A percentile compares a stretch with the other conserved stretches of the same genome.
phyloP scores from a whole-genome alignment of 23 tunicate genomes.

The Trididemnum clinides region DNA sequence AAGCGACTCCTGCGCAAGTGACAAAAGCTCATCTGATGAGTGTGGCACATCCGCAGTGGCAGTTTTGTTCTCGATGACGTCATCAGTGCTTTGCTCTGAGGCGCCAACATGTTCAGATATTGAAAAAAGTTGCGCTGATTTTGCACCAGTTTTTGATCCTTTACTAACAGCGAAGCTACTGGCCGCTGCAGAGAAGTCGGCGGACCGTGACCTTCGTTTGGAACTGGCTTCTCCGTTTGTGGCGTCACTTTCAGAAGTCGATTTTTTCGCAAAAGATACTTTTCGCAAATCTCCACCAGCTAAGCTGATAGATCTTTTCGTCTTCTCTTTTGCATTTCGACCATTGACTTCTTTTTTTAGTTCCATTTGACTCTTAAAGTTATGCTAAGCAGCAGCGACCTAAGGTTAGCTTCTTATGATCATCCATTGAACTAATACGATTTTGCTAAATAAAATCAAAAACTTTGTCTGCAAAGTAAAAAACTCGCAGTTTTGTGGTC shows the following conservation, averaged over 20 bases:
- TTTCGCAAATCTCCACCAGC: background rate
- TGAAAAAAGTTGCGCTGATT: background rate
- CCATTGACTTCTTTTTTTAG: background rate
- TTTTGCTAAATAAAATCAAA: too few relatives aligned
- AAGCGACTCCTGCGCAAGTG: background rate
- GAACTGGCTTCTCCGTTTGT: background rate
- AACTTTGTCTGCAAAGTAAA: too few relatives aligned
- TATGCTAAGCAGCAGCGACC: too few relatives aligned
- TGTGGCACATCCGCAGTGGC: background rate
- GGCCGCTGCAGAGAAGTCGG: background rate
- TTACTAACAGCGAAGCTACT: background rate
- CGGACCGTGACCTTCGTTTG: background rate
- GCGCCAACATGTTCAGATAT: constrained; percentile 7
- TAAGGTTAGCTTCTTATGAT: background rate
- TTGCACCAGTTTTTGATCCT: background rate
- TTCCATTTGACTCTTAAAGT: too few relatives aligned
- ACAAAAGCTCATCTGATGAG: too few relatives aligned
- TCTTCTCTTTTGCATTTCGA: constrained; percentile 6
- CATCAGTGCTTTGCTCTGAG: background rate
- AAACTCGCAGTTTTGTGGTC: too few relatives aligned
- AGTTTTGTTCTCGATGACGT: background rate
- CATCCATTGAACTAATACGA: constrained; percentile 1
- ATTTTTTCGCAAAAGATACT: constrained; percentile 25
- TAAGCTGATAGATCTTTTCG: background rate
- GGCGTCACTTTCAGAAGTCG: background rate